These are phyloP conservation scores for Sapajus apella DNA, from an alignment of 2,113 vertebrate species.

Conservation along the genomic window DNA sequence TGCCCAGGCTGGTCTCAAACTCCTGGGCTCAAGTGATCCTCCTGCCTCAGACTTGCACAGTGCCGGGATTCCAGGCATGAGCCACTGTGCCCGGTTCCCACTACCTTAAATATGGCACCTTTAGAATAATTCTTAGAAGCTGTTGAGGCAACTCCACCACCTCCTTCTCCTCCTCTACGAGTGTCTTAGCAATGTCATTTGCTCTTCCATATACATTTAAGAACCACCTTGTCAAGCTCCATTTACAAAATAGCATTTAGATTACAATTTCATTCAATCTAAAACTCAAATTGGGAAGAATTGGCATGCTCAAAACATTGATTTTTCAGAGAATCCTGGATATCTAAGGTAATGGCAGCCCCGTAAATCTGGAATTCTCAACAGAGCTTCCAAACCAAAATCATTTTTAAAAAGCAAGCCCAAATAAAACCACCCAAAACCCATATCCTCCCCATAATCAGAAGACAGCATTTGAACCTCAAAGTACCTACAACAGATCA, in stretches of 20 bases:
- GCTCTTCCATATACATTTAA: background rate
- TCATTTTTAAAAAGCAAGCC: conserved; percentile 13
- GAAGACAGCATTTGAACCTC: background rate
- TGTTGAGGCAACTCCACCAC: background rate
- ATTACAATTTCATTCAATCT: background rate
- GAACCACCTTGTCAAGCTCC: background rate
- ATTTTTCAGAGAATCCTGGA: background rate
- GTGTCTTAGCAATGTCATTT: background rate
- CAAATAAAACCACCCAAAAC: background rate
- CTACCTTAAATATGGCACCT: background rate
- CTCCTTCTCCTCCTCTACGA: background rate
- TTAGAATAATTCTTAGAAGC: background rate
- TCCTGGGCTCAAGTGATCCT: background rate
- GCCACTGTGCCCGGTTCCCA: background rate
- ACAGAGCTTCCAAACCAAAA: conserved; percentile 29
- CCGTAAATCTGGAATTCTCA: background rate
- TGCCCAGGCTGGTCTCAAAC: background rate
- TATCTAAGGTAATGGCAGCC: background rate
- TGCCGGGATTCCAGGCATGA: background rate
- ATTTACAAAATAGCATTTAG: background rate
- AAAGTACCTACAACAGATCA: background rate
- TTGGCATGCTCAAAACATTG: background rate
- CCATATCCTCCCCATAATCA: background rate
- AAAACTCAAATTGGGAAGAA: background rate
- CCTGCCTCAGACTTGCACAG: background rate